phyloP scores from a whole-genome alignment of 2,888 invertebrate genomes.

The Tiphia femorata region DNA sequence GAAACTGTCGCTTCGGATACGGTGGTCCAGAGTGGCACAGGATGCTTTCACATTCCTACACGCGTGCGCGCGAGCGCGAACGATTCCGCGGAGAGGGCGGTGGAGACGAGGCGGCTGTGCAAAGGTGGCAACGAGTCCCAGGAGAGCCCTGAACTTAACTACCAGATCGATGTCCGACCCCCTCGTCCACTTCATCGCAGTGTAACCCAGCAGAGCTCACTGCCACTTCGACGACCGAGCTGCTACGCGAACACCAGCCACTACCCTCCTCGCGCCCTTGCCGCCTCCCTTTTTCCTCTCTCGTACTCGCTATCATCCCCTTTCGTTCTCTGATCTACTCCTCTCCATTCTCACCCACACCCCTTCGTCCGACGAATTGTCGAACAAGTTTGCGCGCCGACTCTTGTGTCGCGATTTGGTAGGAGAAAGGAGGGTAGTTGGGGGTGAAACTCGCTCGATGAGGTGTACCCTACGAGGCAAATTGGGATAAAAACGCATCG shows the following conservation, averaged over 20 bases:
- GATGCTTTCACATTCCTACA: no score
- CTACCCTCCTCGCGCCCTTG: slow-evolving; percentile 8
- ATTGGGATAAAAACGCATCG: no score
- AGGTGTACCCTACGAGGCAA: no score
- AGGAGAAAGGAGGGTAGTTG: no score
- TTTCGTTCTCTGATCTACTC: neutral
- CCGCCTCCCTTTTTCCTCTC: slow-evolving; percentile 12
- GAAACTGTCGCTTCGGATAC: no score
- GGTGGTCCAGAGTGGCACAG: no score
- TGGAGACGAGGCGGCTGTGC: slow-evolving; percentile 37
- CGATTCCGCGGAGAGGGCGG: slow-evolving; percentile 34
- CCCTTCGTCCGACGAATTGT: slow-evolving; percentile 9
- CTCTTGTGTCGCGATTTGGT: slow-evolving; percentile 19
- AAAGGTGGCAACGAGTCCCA: slow-evolving; percentile 65
- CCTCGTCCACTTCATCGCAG: slow-evolving; percentile 36
- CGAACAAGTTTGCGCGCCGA: slow-evolving; percentile 23
- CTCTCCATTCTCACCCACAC: neutral
- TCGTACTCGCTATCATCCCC: neutral
- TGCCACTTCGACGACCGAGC: slow-evolving; percentile 28
- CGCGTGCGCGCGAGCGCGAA: neutral
- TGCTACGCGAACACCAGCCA: slow-evolving; percentile 11
- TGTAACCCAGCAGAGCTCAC: slow-evolving; percentile 34
- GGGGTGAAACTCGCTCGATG: no score
- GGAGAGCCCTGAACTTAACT: slow-evolving; percentile 65
- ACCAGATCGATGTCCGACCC: slow-evolving; percentile 66